Conservation (phyloP, 2,113 vertebrate species). For the Scatophagus argus region DNA sequence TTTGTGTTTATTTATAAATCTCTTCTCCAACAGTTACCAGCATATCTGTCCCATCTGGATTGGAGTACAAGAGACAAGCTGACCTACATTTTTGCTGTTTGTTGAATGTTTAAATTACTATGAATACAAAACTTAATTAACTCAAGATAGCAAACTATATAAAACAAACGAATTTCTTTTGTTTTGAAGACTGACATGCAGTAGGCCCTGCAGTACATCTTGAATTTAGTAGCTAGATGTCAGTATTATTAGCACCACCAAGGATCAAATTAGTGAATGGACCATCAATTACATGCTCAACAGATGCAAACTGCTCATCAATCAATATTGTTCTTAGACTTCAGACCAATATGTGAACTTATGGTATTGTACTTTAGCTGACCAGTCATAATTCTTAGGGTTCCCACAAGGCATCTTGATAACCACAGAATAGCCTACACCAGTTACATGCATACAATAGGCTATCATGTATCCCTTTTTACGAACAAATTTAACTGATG, state of each 20-base stretch:
- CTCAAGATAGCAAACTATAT: neutral
- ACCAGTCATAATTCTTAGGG: neutral
- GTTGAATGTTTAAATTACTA: neutral
- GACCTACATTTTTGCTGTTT: neutral
- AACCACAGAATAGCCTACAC: neutral
- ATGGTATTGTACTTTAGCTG: no score
- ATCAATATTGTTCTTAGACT: no score
- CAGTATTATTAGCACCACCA: no score
- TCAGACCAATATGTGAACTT: no score
- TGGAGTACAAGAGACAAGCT: neutral
- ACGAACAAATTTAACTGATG: neutral
- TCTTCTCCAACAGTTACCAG: conserved; percentile 3
- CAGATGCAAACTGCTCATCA: no score
- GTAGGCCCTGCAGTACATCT: no score
- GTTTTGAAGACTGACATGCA: no score
- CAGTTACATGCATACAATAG: neutral
- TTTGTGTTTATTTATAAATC: conserved; percentile 43
- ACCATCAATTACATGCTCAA: no score
- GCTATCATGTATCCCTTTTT: no score
- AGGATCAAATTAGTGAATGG: no score
- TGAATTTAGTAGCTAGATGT: no score
- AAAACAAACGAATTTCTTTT: neutral
- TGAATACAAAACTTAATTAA: neutral
- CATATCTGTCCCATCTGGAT: conserved; percentile 11
- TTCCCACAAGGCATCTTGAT: no score